Percentiles rank a stretch among this genome's conserved stretches.
Evolutionary conservation across 2,888 invertebrate species (phyloP).

Genomic region (Drosophila dives): DNA sequence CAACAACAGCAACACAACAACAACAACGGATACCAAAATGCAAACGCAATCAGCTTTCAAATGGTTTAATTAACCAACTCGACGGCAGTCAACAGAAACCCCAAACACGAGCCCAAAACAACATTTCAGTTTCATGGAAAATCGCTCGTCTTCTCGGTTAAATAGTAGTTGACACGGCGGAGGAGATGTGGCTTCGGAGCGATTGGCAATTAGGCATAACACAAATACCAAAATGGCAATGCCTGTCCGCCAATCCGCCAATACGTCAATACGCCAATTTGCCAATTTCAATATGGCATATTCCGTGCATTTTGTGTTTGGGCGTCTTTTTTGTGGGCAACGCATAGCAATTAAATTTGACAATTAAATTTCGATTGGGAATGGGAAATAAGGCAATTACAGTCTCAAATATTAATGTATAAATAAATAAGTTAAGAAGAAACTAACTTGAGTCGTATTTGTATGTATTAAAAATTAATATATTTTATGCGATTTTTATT

Average conservation of each 20-base stretch:
- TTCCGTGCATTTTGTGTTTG: not conserved
- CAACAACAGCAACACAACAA: slow-evolving; percentile 5
- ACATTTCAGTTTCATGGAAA: not conserved
- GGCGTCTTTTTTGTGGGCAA: not conserved
- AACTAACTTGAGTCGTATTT: not conserved
- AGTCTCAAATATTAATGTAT: slow-evolving; percentile 4
- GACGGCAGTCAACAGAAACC: slow-evolving; percentile 7
- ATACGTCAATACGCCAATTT: not conserved
- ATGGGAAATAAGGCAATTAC: slow-evolving; percentile 20
- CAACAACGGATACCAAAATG: slow-evolving; percentile 31
- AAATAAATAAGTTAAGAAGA: not conserved
- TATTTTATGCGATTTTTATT: not conserved
- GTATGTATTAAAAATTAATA: not conserved
- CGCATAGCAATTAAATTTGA: slow-evolving; percentile 27
- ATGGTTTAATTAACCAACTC: slow-evolving; percentile 66
- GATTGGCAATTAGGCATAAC: slow-evolving; percentile 24
- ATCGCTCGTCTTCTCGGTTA: not conserved
- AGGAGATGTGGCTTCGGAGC: not conserved
- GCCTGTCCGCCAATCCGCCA: not conserved
- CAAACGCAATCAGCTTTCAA: slow-evolving; percentile 67
- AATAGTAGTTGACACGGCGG: slow-evolving; percentile 5
- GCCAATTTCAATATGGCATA: slow-evolving; percentile 10
- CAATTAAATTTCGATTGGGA: slow-evolving; percentile 31
- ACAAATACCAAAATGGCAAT: not conserved
- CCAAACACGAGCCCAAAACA: slow-evolving; percentile 13